Percentiles rank a stretch among this genome's conserved stretches.
Evolutionary conservation across 2,888 invertebrate species (phyloP).

Genomic region (Chalcis sispes): DNA sequence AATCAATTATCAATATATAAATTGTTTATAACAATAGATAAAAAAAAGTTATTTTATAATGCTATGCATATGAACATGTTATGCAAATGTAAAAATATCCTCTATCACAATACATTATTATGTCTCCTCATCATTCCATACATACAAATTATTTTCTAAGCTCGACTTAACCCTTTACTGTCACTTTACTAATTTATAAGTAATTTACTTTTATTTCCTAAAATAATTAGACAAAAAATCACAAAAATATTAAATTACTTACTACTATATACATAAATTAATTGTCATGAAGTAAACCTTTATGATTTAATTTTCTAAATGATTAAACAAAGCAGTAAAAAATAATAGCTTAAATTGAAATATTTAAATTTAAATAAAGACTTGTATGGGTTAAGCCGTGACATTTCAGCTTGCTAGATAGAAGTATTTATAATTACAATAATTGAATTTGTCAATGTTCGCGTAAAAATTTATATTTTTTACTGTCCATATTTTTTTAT

Average conservation of each 20-base stretch:
- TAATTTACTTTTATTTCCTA: conserved; percentile 20
- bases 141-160: conserved; percentile 41
- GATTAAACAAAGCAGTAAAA: conserved; percentile 1
- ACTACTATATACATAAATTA: conserved; percentile 49
- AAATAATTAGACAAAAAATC: conserved; percentile 46
- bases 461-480: conserved; percentile 26
- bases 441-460: conserved; percentile 8
- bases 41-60: conserved; percentile 32
- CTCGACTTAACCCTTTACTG: conserved; percentile 43
- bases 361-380: not conserved
- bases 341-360: conserved; percentile 22
- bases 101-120: conserved; percentile 46
- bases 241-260: conserved; percentile 46
- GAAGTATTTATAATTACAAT: conserved; percentile 22
- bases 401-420: conserved; percentile 15
- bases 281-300: conserved; percentile 44
- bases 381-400: conserved; percentile 33
- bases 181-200: conserved; percentile 4
- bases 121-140: conserved; percentile 25
- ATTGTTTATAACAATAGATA: conserved; percentile 43
- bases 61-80: conserved; percentile 44
- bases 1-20: conserved; percentile 33
- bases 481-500: conserved; percentile 12
- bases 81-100: conserved; percentile 55
- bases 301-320: conserved; percentile 16